Evolutionary conservation across 2,113 vertebrate genomes (phyloP), one percentile per base, ranked within the genome.

Genomic region (Vulpes lagopus): DNA sequence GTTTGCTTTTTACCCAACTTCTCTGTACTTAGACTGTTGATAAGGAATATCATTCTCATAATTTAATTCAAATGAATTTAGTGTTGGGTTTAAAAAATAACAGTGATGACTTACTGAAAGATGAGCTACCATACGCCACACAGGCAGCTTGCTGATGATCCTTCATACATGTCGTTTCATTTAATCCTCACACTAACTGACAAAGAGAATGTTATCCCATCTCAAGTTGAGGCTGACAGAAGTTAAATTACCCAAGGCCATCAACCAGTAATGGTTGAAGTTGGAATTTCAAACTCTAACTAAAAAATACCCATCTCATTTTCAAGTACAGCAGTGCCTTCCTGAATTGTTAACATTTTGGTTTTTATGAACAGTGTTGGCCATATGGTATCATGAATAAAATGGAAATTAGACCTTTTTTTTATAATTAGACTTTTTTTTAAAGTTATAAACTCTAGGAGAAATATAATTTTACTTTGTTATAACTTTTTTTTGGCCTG

Each of bases 41-140:
- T 96, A 79, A 73, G 20, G 9, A 81, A 49, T 89, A 59, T 91
- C 15, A 35, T 17, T 32, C 7, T 90, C 14, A 62, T 92, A 55
- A 67, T 93, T 88, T 95, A 95, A 73, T 81, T 22, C 43, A 82
- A 79, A 82, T 83, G 55, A 11, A 82, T 97, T 78, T 86, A 94
- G 3, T 30, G 67, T 62, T 80, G 14, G 15, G 1, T 91, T 89
- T 74, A 59, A 87, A 86, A 82, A 79, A 38, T 79, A 74, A 32
- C 49, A 67, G 57, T 83, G 67, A 55, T 62, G n/a, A 79, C 7
- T 71, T 80, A 74, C 4, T 69, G 20, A 57, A 27, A 64, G 55
- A 4, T 80, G 94, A 73, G 43, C 57, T 11, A 55, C 23, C 7
- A 20, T 91, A 53, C 35, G 8, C 51, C 35, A 76, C 64, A 16